These are phyloP conservation scores for Molorchus minor DNA, from an alignment of 2,888 invertebrate genomes.

Conservation along the genomic window DNA sequence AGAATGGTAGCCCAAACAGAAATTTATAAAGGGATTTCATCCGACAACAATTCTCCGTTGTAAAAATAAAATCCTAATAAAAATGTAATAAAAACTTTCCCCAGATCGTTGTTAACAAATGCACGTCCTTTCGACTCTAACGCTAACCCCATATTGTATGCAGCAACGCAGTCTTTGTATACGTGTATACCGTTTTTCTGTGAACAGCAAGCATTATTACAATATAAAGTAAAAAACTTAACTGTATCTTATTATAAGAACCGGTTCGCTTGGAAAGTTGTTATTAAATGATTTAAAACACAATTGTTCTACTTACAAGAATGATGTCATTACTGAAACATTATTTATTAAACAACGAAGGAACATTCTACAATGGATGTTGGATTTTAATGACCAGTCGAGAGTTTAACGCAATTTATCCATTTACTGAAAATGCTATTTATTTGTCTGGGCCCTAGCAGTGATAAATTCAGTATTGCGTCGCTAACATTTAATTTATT, in stretches of 20 bases:
- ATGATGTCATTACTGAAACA: constrained; percentile 56
- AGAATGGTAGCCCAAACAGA: constrained; percentile 33
- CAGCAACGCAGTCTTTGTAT: constrained; percentile 17
- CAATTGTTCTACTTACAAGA: constrained; percentile 58
- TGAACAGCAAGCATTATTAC: constrained; percentile 45
- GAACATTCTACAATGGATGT: constrained; percentile 36
- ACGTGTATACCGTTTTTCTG: constrained; percentile 36
- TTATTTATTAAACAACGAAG: constrained; percentile 46
- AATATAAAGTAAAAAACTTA: constrained; percentile 48
- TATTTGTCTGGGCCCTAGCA: background rate
- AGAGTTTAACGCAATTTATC: constrained; percentile 1
- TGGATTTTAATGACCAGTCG: constrained; percentile 26
- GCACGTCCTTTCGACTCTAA: no score
- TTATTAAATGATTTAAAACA: constrained; percentile 58
- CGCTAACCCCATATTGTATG: constrained; percentile 21
- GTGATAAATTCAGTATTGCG: background rate
- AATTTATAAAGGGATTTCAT: constrained; percentile 38
- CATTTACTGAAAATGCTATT: constrained; percentile 13
- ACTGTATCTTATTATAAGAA: constrained; percentile 53
- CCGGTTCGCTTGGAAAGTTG: constrained; percentile 57
- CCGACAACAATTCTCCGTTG: constrained; percentile 22
- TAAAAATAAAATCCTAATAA: constrained; percentile 43
- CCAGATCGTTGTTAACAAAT: constrained; percentile 11
- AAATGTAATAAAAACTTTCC: constrained; percentile 38
- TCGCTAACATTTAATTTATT: no score